Percentiles rank a stretch among this genome's conserved stretches.
These are phyloP conservation scores for Bedellia somnulentella DNA, from an alignment of 2,888 invertebrate species.

Conservation along the genomic window DNA sequence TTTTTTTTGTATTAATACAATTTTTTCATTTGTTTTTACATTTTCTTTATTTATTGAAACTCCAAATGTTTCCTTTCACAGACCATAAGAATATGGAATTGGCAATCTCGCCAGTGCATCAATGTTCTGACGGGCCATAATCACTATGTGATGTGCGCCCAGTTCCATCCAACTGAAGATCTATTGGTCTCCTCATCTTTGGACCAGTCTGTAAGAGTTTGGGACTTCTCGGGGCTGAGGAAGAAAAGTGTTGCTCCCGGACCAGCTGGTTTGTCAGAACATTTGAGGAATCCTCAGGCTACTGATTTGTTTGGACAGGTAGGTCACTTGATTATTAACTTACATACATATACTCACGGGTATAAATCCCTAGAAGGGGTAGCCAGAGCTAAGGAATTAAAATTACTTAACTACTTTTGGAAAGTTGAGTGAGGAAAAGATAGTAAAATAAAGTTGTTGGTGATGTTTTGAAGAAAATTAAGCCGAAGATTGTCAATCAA, in stretches of 20 bases:
- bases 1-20: no score
- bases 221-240: conserved; percentile 95
- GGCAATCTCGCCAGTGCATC: conserved; percentile 97
- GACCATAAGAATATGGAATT: conserved; percentile 99
- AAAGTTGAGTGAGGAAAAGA: no score
- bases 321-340: conserved; percentile 6
- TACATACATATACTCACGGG: no score
- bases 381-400: no score
- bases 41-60: no score
- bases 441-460: no score
- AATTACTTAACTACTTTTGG: no score
- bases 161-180: conserved; percentile 96
- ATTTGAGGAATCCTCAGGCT: conserved; percentile 78
- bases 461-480: conserved; percentile 4
- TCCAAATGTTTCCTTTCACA: no score
- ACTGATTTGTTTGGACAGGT: conserved; percentile 92
- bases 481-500: no score
- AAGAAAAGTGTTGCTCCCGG: conserved; percentile 99
- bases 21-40: no score
- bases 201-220: conserved; percentile 97
- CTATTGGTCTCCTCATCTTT: conserved; percentile 95
- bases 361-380: no score
- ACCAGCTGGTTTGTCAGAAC: conserved; percentile 86
- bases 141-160: conserved; percentile 99
- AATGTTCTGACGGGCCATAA: conserved; percentile 96